Evolutionary conservation across 2,113 vertebrate genomes (phyloP), one percentile per base, ranked within the genome.

Genomic region (Oryzias curvinotus): DNA sequence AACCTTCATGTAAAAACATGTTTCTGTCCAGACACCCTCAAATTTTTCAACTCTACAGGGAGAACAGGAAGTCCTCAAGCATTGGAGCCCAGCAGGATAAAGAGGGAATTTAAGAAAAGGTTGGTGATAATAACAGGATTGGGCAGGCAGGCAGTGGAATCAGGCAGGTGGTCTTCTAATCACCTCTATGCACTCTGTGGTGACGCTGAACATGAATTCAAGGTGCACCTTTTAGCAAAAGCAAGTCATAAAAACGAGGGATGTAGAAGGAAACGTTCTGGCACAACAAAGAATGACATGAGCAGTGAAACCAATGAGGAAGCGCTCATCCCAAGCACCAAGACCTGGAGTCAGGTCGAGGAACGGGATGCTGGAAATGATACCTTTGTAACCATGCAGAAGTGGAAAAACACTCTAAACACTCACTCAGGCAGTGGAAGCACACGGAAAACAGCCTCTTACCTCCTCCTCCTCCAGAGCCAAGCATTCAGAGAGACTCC

Each of bases 401-500:
- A 65, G 49, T 56, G 62, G 44, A 62, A 63, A 83, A 44, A 49
- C 18, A 75, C 49, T 36, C 44, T 55, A 44, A 36, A 62, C 68
- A 73, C 51, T 68, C 68, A 72, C 70, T 68, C 17, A 62, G 50
- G 49, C 62, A 77, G n/a, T 46, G 17, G 14, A 75, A 68, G 75
- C 83, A 80, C 48, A 74, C 71, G 79, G 48, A 68, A 84, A 77
- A 71, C 77, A 82, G 75, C 78, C 65, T 83, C 91, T 92, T 91
- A 92, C 91, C 91, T 92, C 84, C 64, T 84, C 86, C 83, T 90
- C 82, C 83, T 80, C 65, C 68, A 78, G 71, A 86, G 86, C 86
- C 89, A 92, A 85, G 79, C 80, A 70, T 81, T 90, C 88, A 91
- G 83, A 86, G 77, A 90, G 85, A 74, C 65, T 87, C 70, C 90